Evolutionary conservation across 2,888 invertebrate species (phyloP).

Genomic region (Thera obeliscata): DNA sequence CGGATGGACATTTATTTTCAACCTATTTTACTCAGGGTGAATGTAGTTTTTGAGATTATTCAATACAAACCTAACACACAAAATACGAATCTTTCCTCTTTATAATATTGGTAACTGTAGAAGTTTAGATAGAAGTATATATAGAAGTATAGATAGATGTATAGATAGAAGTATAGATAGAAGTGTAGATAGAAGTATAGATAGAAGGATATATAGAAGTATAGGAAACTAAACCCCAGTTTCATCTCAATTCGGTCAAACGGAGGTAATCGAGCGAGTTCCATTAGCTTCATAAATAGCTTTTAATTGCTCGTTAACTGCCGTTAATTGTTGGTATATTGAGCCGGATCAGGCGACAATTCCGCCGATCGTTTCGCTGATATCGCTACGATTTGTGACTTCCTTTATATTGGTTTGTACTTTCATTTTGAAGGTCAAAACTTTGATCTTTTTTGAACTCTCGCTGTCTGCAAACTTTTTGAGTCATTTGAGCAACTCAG

Average conservation of each 20-base stretch:
- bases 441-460: background rate
- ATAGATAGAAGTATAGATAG: no score
- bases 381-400: slow-evolving; percentile 28
- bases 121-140: no score
- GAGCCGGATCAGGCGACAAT: slow-evolving; percentile 22
- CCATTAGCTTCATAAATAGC: slow-evolving; percentile 20
- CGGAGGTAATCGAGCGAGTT: slow-evolving; percentile 27
- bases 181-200: no score
- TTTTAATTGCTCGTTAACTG: slow-evolving; percentile 35
- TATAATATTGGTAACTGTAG: no score
- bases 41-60: no score
- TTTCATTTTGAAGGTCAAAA: slow-evolving; percentile 20
- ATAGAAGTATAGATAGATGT: no score
- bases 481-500: background rate
- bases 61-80: no score
- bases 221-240: no score
- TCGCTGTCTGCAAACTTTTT: background rate
- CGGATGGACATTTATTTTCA: no score
- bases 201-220: no score
- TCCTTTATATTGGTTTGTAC: slow-evolving; percentile 20
- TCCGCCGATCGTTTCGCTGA: slow-evolving; percentile 29
- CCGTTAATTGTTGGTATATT: slow-evolving; percentile 33
- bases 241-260: slow-evolving; percentile 21
- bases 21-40: no score
- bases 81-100: no score